Conservation (phyloP, 2,113 vertebrate genomes). For the Reinhardtius hippoglossoides region DNA sequence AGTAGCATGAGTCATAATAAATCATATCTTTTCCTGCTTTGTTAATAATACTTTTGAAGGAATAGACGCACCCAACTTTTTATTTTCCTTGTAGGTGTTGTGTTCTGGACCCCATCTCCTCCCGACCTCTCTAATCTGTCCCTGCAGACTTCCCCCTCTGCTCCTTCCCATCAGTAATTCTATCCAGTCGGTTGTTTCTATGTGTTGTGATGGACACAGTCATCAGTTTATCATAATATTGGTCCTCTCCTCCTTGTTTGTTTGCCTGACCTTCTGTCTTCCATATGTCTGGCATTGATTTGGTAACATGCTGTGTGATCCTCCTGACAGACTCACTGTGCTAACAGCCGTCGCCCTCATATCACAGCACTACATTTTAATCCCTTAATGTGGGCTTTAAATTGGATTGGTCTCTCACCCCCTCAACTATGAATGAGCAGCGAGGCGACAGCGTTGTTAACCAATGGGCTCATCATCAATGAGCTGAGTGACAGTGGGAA, state of each 20-base stretch:
- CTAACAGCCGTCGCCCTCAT: slow-evolving; percentile 49
- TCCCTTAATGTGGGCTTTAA: slow-evolving; percentile 65
- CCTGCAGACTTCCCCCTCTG: slow-evolving; percentile 13
- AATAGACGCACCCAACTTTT: neutral
- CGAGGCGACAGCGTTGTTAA: slow-evolving; percentile 37
- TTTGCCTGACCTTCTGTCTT: slow-evolving; percentile 69
- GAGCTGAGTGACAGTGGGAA: slow-evolving; percentile 33
- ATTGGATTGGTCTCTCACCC: slow-evolving; percentile 62
- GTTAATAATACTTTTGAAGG: neutral
- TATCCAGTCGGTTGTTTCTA: slow-evolving; percentile 48
- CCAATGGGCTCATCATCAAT: slow-evolving; percentile 26
- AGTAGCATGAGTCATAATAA: slow-evolving; percentile 13
- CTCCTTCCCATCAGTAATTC: slow-evolving; percentile 48
- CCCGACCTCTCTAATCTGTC: slow-evolving; percentile 22
- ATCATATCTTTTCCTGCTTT: neutral
- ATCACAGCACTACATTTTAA: slow-evolving; percentile 68
- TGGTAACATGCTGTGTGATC: slow-evolving; percentile 55
- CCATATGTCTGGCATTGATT: slow-evolving; percentile 66
- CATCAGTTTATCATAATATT: slow-evolving; percentile 61
- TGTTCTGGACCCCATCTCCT: slow-evolving; percentile 35
- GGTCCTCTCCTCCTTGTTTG: slow-evolving; percentile 51
- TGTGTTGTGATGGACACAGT: slow-evolving; percentile 43
- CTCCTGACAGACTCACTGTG: slow-evolving; percentile 63
- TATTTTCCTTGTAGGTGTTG: slow-evolving; percentile 17
- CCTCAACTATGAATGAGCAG: slow-evolving; percentile 41